These are phyloP conservation scores for Clostera curtula DNA, from an alignment of 2,888 invertebrate species.

Conservation along the genomic window DNA sequence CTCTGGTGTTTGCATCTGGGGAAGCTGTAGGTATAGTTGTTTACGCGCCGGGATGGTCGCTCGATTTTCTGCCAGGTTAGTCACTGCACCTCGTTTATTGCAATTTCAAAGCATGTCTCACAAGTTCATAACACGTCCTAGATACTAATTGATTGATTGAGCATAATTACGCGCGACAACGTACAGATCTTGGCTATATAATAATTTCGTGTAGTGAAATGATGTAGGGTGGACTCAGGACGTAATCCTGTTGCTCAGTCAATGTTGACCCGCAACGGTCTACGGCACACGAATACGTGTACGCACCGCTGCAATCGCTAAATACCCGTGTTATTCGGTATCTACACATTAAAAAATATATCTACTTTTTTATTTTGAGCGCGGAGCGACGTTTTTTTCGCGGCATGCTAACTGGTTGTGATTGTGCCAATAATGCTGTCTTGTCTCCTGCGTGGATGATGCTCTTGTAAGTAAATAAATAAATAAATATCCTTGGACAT, in stretches of 20 bases:
- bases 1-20: too few species aligned
- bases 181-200: slow-evolving; percentile 28
- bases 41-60: too few species aligned
- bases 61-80: too few species aligned
- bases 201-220: slow-evolving; percentile 48
- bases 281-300: slow-evolving; percentile 30
- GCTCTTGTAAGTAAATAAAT: slow-evolving; percentile 31
- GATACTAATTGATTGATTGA: slow-evolving; percentile 21
- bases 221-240: slow-evolving; percentile 50
- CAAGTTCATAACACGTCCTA: slow-evolving; percentile 11
- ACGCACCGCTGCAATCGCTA: slow-evolving; percentile 5
- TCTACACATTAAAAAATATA: too few species aligned
- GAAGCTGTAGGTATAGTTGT: too few species aligned
- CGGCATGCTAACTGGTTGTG: slow-evolving; percentile 38
- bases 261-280: slow-evolving; percentile 35
- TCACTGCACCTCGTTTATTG: slow-evolving; percentile 1
- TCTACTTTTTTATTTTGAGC: too few species aligned
- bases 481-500: too few species aligned
- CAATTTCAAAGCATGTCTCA: slow-evolving; percentile 9
- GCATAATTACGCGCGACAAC: slow-evolving; percentile 15
- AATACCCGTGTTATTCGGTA: slow-evolving; percentile 6
- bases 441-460: slow-evolving; percentile 28
- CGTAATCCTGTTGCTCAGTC: slow-evolving; percentile 53
- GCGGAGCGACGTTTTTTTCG: slow-evolving; percentile 10
- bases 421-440: slow-evolving; percentile 9